A percentile compares a stretch with the other conserved stretches of the same genome.
Conservation (phyloP, 2,797 vertebrate species). For the Tokudaia tokunoshimensis region DNA sequence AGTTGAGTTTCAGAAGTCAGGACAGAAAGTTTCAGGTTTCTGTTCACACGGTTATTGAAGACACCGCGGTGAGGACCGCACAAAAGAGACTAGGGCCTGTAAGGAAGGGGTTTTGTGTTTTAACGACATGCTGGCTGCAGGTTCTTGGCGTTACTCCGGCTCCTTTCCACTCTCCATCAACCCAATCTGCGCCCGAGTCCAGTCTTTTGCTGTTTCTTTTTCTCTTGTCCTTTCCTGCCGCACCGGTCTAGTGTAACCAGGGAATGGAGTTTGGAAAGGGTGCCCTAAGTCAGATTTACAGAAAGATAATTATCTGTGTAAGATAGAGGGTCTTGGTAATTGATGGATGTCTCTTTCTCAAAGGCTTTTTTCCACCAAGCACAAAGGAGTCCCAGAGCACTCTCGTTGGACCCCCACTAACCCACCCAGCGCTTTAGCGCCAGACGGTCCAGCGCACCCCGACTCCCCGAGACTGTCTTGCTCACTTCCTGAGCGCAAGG, state of each 20-base stretch:
- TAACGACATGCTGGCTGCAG: not conserved
- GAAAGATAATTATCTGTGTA: not conserved
- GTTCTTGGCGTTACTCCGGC: not conserved
- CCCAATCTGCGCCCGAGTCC: not conserved
- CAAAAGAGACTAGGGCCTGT: conserved; percentile 1
- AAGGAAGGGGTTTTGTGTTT: conserved; percentile 24
- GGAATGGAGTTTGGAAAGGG: not conserved
- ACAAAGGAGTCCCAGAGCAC: not conserved
- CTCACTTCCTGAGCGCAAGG: not conserved
- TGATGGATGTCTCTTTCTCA: not conserved
- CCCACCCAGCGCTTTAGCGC: not conserved
- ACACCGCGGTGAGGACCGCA: not conserved
- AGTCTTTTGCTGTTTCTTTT: not conserved
- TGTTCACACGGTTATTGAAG: conserved; percentile 74
- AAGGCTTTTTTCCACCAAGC: not conserved
- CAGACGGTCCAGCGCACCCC: not conserved
- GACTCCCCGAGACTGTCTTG: too few species aligned
- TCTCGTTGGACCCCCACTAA: not conserved
- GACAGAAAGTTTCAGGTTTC: conserved; percentile 78
- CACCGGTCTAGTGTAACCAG: not conserved
- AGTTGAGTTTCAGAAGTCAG: conserved; percentile 80
- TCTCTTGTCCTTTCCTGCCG: not conserved
- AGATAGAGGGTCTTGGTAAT: not conserved
- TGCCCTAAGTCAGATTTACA: not conserved
- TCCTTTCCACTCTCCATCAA: not conserved